Conservation (phyloP, 2,797 vertebrate genomes). For the Phrynocephalus forsythii region DNA sequence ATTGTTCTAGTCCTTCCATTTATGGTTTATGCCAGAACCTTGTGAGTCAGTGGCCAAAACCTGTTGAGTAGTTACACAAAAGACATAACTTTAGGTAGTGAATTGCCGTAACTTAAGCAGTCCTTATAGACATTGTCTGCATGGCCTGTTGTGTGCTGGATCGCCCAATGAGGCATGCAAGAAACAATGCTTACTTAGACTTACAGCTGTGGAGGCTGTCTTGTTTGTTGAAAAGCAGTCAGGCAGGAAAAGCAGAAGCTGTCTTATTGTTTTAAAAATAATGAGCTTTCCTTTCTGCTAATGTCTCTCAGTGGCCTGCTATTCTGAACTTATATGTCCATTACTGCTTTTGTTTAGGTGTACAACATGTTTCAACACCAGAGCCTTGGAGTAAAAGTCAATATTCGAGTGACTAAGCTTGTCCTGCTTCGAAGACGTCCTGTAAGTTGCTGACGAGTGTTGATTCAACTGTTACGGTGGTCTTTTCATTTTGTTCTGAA, state of each 20-base stretch:
- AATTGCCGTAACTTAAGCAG: no score
- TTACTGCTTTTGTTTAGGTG: conserved; percentile 81
- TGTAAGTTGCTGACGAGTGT: conserved; percentile 78
- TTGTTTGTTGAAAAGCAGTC: neutral
- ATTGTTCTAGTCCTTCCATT: neutral
- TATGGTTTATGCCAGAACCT: neutral
- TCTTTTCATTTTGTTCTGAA: neutral
- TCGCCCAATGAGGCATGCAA: no score
- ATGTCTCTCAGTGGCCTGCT: conserved; percentile 3
- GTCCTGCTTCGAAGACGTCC: conserved; percentile 91
- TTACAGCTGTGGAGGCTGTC: neutral
- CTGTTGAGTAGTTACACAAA: no score
- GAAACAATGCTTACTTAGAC: no score
- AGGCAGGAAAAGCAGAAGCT: neutral
- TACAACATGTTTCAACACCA: conserved; percentile 98
- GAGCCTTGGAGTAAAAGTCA: conserved; percentile 90
- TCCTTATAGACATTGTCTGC: no score
- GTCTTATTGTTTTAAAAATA: neutral
- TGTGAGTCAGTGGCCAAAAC: neutral
- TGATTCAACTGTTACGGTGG: rapidly evolving
- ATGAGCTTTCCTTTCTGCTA: neutral
- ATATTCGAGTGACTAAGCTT: conserved; percentile 92
- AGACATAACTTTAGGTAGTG: no score
- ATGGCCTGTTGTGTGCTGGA: no score
- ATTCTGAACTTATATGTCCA: neutral